Base-by-base conservation (phyloP, 2,797 vertebrate genomes). In the Siniperca scherzeri region DNA sequence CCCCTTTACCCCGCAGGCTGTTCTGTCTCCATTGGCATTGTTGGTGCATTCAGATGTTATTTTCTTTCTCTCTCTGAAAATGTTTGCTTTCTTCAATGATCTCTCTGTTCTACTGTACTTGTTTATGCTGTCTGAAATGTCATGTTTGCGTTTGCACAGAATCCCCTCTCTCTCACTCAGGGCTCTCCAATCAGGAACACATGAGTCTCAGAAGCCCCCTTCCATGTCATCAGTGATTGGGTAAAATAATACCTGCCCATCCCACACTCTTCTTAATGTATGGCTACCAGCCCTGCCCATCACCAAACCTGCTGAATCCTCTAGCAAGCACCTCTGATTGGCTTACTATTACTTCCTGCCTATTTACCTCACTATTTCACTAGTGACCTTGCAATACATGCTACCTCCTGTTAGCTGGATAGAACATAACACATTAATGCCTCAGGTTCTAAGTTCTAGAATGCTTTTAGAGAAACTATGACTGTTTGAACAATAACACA, bases 151-250 rank as follows among this genome's bases (percentile, higher is more conserved):
- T 94, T 95, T 94, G 95, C 96, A 95, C 95, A 96, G 95, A 95
- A 95, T 95, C 94, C 95, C 95, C 94, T 95, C 96, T 95, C 96
- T 96, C 95, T 95, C 95, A 94, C 94, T 96, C 94, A 95, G 94
- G 94, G 94, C 95, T 96, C 88, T 91, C 87, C 92, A 94, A 89
- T 95, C 93, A 95, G 93, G 92, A 93, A 89, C 86, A 93, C 90
- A 81, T 94, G 87, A 92, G 86, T 90, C 86, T 93, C 93, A 91
- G 93, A 93, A 80, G 91, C 86, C 92, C 91, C 92, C 89, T 86
- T 87, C 91, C 89, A 93, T 94, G 88, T 91, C 93, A 89, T 90
- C 94, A 82, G 85, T 95, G 91, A 95, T 94, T 94, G 93, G 91
- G 93, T 95, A 93, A 94, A 89, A 87, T 78, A 84, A 87, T 40